Percentiles rank a stretch among this genome's conserved stretches.
phyloP scores from a whole-genome alignment of 2,113 vertebrate genomes.

The Eleginops maclovinus region DNA sequence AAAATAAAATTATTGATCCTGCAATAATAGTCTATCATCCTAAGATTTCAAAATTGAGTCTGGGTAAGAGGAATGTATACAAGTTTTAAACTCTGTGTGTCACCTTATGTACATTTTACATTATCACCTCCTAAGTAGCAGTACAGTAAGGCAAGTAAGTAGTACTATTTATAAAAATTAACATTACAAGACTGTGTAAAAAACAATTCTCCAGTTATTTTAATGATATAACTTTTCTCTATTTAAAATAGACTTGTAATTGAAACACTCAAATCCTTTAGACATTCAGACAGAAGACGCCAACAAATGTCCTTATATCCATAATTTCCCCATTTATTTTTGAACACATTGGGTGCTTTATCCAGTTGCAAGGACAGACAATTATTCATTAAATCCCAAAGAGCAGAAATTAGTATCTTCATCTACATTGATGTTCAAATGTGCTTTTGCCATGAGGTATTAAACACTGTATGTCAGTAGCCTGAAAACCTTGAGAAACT shows the following conservation, averaged over 20 bases:
- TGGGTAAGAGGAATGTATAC: background rate
- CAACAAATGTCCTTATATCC: slow-evolving; percentile 66
- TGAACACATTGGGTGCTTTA: slow-evolving; percentile 57
- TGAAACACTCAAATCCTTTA: slow-evolving; percentile 1
- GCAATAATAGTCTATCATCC: background rate
- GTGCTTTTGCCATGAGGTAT: slow-evolving; percentile 22
- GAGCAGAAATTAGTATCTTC: slow-evolving; percentile 24
- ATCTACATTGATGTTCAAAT: slow-evolving; percentile 6
- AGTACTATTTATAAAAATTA: background rate
- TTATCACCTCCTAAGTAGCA: background rate
- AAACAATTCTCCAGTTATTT: background rate
- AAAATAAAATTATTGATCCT: slow-evolving; percentile 50
- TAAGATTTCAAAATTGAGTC: background rate
- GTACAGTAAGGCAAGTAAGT: background rate
- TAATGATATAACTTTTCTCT: background rate
- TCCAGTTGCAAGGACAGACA: slow-evolving; percentile 53
- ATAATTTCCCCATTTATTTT: slow-evolving; percentile 72
- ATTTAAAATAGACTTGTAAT: background rate
- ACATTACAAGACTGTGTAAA: background rate
- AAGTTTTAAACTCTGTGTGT: too few species aligned
- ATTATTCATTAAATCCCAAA: slow-evolving; percentile 42
- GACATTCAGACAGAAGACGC: slow-evolving; percentile 62
- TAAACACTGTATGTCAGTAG: background rate
- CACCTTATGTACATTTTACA: background rate
- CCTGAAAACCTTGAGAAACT: slow-evolving; percentile 14